Base-by-base conservation (phyloP, 2,888 invertebrate genomes). In the Smittia sp. region DNA sequence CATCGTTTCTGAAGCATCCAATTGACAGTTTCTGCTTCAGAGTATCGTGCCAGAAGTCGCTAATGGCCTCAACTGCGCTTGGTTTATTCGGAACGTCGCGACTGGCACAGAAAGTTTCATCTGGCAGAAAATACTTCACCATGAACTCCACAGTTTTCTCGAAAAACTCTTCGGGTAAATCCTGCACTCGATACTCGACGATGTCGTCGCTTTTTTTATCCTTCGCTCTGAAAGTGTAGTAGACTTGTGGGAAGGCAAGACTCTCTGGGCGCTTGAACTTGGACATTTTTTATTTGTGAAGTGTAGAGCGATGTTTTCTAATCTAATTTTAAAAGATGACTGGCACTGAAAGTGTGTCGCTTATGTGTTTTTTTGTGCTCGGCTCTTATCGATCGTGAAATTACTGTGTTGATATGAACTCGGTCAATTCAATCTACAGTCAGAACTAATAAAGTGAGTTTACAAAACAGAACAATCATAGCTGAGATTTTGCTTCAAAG, bases 161-260 rank as follows among this genome's bases (percentile, higher is more conserved):
- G 58, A 41, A 74, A 58, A 27, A 54, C 15, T 74, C 72, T 32
- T 74, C 73, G 1, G 72, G 70, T 3, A 72, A 25, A 66, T 74
- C 74, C 66, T 74, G 74, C n/a, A 74, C 65, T 38, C 54, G 32
- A 24, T 54, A 74, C 46, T 70, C 27, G 1, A 72, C 54, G 27
- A 73, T 7, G 4, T 67, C 25, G 15, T 74, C 70, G 7, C 72
- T 67, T 20, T 67, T 58, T n/a, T 72, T 67, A 52, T 74, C 73
- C 18, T 41, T 72, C 1, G 74, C 58, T n/a, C 15, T 67, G 24
- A 74, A 72, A 15, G 24, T 73, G 1, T 27, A 13, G 7, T 65
- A 73, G 1, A 46, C 39, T 24, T 22, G n/a, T 7, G 73, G 73
- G 27, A 46, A 65, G 15, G 39, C 13, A 22, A 65, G 11, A 65